Base-by-base conservation (phyloP, 2,888 invertebrate genomes). In the Drosophila longiperda region DNA sequence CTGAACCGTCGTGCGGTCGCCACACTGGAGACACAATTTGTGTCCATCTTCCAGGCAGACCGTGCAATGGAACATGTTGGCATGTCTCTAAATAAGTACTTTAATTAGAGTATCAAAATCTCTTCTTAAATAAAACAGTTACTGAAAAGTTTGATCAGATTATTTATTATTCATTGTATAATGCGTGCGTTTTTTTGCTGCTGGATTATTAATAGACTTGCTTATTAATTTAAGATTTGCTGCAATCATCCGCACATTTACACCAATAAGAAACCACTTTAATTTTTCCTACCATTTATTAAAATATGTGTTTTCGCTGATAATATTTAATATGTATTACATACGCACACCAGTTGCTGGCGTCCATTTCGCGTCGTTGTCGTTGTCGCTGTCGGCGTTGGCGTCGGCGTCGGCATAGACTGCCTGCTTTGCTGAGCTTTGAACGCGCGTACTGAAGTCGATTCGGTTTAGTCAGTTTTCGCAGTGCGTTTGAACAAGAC, bases 1-100 rank as follows among this genome's bases (percentile, higher is more conserved):
- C 92, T 97, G 36, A 95, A 95, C 78, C 94, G 94, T 80, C 94
- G 95, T 89, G 96, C 97, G 32, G 92, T 95, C 50, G 94, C 94
- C 73, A 94, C 93, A 2, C 92, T 97, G 59, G 94, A 95, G 5
- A 76, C 88, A 1, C 50, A 80, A 29, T 66, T 66, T 23, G 80
- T 87, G 9, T 53, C 85, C 26, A 40, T 62, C 34, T 85, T 87
- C 52, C 87, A 89, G 29, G 77, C 75, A 29, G 68, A 80, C 38
- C 87, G 87, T 2, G 75, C 82, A 0, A 54, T 89, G 75, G 80
- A 78, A 1, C 80, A 85, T 33, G 66, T 78, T 29, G 78, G 79
- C 36, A 67, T 73, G 12, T 53, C 81, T 12, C 8, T 88, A 29
- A 68, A 61, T 53, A 66, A 58, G 33, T 82, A 71, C 42, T 34